phyloP scores from a whole-genome alignment of 2,888 invertebrate species.

The Tipula confusa region DNA sequence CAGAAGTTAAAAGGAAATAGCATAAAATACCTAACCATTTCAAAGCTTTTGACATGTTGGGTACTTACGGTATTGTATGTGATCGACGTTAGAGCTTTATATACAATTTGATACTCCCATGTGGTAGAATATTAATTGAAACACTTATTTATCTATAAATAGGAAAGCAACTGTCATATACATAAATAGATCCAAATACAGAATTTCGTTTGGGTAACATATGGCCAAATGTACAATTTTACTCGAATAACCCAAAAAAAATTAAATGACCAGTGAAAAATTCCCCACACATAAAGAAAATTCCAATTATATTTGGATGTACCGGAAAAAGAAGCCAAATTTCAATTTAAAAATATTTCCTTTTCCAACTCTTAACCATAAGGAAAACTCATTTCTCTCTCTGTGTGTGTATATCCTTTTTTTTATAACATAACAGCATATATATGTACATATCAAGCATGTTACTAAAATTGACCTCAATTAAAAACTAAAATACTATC shows the following conservation, averaged over 20 bases:
- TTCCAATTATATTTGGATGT: neutral
- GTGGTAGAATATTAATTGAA: neutral
- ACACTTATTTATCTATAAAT: neutral
- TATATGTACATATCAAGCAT: neutral
- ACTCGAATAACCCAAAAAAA: neutral
- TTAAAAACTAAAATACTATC: slow-evolving; percentile 9
- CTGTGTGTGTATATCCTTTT: neutral
- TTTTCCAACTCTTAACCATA: neutral
- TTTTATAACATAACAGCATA: neutral
- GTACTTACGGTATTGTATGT: too few species aligned
- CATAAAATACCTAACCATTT: too few species aligned
- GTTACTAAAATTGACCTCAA: neutral
- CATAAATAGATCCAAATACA: too few species aligned
- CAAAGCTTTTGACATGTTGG: too few species aligned
- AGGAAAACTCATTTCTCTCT: neutral
- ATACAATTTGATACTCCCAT: neutral
- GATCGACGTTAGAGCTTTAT: neutral
- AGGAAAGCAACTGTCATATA: neutral
- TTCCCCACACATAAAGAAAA: neutral
- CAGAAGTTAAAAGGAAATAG: too few species aligned
- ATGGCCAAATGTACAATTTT: neutral
- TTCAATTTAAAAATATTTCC: slow-evolving; percentile 25
- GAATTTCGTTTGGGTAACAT: neutral
- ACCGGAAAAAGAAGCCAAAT: neutral
- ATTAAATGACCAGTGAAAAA: slow-evolving; percentile 8